phyloP scores from a whole-genome alignment of 2,113 vertebrate species.

The Herpetotheres cachinnans region DNA sequence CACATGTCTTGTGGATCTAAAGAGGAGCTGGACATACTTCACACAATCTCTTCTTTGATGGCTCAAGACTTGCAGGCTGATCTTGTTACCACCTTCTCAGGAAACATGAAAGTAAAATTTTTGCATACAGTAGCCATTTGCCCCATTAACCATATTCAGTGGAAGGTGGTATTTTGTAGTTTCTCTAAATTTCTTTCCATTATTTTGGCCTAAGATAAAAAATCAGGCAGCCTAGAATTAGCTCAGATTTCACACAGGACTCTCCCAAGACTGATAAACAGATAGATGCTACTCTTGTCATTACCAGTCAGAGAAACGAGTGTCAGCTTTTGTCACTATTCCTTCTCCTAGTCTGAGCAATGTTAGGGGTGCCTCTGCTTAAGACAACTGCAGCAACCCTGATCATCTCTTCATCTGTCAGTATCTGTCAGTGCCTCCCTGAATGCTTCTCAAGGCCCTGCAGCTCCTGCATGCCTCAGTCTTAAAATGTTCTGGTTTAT shows the following conservation, averaged over 20 bases:
- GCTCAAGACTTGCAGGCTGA: not conserved
- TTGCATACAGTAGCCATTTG: not conserved
- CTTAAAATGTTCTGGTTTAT: not conserved
- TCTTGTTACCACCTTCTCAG: not conserved
- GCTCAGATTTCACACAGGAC: not conserved
- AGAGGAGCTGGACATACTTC: not conserved
- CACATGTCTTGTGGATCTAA: not conserved
- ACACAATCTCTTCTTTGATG: not conserved
- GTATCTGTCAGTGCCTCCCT: not conserved
- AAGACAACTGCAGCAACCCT: not conserved
- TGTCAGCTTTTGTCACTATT: not conserved
- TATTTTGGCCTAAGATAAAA: not conserved
- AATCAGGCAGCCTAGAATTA: not conserved
- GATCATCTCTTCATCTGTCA: not conserved
- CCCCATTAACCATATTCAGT: not conserved
- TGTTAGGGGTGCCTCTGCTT: not conserved
- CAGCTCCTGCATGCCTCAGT: not conserved
- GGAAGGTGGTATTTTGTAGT: not conserved
- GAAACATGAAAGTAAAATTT: not conserved
- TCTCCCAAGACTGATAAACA: not conserved
- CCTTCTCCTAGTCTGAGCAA: not conserved
- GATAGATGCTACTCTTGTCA: not conserved
- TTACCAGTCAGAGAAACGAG: not conserved
- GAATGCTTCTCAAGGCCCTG: not conserved
- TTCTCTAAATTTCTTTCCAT: not conserved